Evolutionary conservation across 2,113 vertebrate genomes (phyloP), one percentile per base, ranked within the genome.

Genomic region (Syngnathus typhle): DNA sequence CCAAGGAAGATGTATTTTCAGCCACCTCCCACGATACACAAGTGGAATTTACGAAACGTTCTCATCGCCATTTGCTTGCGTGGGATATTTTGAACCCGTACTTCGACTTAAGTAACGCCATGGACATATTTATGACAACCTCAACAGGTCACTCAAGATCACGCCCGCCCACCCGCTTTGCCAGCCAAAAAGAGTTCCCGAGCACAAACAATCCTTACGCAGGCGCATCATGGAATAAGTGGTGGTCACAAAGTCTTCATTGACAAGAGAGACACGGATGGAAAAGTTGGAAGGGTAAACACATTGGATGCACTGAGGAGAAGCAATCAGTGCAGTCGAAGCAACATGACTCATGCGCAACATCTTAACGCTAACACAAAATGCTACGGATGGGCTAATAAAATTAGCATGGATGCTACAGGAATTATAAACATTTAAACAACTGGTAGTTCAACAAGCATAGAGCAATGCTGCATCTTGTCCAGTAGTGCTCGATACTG

Each of bases 251-350:
- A 62, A 67, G 8, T 54, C 66, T 71, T 64, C 10, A 63, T 79
- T 63, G 63, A 55, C 41, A 38, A n/a, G 52, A 11, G 23, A 12
- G 0, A 10, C 67, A 72, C 41, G 72, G 62, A 21, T 46, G 64
- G 76, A 76, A 71, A 74, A 19, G 19, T 68, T 74, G 79, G 64
- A 69, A 75, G 77, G 8, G 58, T 73, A 81, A 77, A 83, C 71
- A 67, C 49, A 54, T 80, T 76, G 73, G 73, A 80, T 76, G 69
- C 71, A 77, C 70, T 49, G 16, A 47, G 41, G 16, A 49, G 15
- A 49, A 19, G 63, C 64, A 76, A 77, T 74, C 80, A 72, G 70
- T 58, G 51, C n/a, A 7, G 39, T 51, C 69, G 49, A 74, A 64
- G 44, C 36, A 67, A 47, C 54, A 54, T 84, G 77, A 85, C 76